Evolutionary conservation across 1,140 invertebrate species (phyloP), one percentile per base, ranked within the genome.

Genomic region (Neocloeon triangulifer): DNA sequence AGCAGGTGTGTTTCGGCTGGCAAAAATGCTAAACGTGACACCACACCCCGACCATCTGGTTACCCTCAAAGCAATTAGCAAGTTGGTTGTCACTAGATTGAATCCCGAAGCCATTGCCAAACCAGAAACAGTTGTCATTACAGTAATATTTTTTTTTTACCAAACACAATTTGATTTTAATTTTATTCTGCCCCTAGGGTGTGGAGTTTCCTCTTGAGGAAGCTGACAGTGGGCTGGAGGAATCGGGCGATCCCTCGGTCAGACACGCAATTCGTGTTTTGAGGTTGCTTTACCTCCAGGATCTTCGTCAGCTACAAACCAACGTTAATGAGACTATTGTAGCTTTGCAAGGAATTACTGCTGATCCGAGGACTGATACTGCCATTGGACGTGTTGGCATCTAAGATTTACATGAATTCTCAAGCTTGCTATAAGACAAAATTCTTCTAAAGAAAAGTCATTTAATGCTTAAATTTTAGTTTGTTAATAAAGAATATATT

Each of bases 331-430:
- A 91, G 55, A 71, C 77, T 3, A 76, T 97, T 46, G 91, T 95
- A 2, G 63, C 66, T 34, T 79, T 92, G 2, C 92, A 97, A 62
- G 69, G 58, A 36, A 62, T 96, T 5, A 96, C 91, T 10, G 89
- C 91, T 6, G 78, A 97, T 68, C 92, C 92, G 8, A 91, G 91
- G 59, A 96, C 91, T 44, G 88, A 97, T 49, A 88, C 85, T 2
- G 75, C 69, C 50, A 58, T 97, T 16, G 89, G 89, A 33, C 80
- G 86, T 70, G 86, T 96, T 44, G 91, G 92, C 37, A 56, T 47
- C 42, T 71, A 58, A 63, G 26, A 5, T 25, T 29, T 16, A 26
- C 16, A 33, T 35, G 12, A n/a, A n/a, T n/a, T n/a, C n/a, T n/a
- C n/a, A 20, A 12, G 13, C 30, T n/a, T n/a, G n/a, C n/a, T 13